Conservation (phyloP, 2,797 vertebrate genomes). For the Scarus forsteni region DNA sequence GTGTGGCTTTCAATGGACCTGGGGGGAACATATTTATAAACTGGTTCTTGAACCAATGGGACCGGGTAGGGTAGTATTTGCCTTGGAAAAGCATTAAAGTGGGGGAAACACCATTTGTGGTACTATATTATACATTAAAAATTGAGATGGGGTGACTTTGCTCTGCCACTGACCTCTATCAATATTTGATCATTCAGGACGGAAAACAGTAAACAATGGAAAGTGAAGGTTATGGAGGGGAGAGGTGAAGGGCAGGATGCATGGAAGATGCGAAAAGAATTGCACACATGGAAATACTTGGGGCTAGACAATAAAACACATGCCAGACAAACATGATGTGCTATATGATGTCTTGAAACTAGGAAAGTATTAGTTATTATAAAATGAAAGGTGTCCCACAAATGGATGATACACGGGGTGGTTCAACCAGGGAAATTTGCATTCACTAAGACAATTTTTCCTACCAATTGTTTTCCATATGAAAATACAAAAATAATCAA, state of each 20-base stretch:
- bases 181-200: conserved; percentile 75
- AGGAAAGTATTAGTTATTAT: conserved; percentile 27
- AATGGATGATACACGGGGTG: conserved; percentile 7
- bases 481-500: no score
- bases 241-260: conserved; percentile 58
- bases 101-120: conserved; percentile 68
- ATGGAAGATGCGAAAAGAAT: conserved; percentile 24
- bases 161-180: conserved; percentile 73
- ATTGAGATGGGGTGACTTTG: conserved; percentile 76
- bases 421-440: no score
- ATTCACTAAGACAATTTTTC: no score
- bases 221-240: conserved; percentile 39
- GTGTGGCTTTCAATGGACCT: conserved; percentile 71
- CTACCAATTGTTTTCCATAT: no score
- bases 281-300: conserved; percentile 26
- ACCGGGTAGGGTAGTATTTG: conserved; percentile 50
- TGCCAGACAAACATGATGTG: conserved; percentile 12
- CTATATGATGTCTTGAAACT: conserved; percentile 34
- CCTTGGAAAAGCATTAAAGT: conserved; percentile 63
- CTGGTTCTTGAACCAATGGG: conserved; percentile 55
- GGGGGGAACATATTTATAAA: conserved; percentile 72
- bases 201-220: conserved; percentile 76
- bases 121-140: conserved; percentile 82
- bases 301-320: neutral
- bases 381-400: conserved; percentile 18